Percentiles rank a stretch among this genome's conserved stretches.
Conservation (phyloP, 2,888 invertebrate genomes). For the Dyspetes luteomarginatus region DNA sequence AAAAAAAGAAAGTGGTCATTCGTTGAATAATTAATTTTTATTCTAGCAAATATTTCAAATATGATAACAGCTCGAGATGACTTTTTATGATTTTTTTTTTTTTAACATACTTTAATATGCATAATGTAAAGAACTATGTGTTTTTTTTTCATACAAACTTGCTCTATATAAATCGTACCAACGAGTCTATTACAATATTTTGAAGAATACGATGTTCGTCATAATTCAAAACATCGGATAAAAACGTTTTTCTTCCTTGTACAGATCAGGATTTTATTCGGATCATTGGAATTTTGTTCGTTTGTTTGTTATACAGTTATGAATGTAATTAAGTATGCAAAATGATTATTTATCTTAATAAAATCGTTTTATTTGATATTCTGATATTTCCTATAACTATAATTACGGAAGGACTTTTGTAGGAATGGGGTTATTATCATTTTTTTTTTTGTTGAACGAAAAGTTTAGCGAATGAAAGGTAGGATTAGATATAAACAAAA, state of each 20-base stretch:
- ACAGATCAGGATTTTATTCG: background rate
- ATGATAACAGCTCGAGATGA: slow-evolving; percentile 56
- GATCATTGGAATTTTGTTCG: background rate
- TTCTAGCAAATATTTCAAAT: slow-evolving; percentile 58
- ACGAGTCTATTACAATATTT: slow-evolving; percentile 30
- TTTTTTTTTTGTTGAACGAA: slow-evolving; percentile 5
- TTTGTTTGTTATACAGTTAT: slow-evolving; percentile 6
- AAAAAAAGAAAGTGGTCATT: slow-evolving; percentile 1
- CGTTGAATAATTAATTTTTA: slow-evolving; percentile 55
- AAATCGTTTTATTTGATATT: slow-evolving; percentile 42
- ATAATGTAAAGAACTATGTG: slow-evolving; percentile 40
- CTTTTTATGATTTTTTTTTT: slow-evolving; percentile 10
- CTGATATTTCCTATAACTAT: slow-evolving; percentile 44
- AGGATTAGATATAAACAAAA: background rate
- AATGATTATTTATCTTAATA: slow-evolving; percentile 32
- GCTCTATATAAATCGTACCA: slow-evolving; percentile 57
- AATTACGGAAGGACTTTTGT: slow-evolving; percentile 55
- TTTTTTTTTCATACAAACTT: slow-evolving; percentile 53
- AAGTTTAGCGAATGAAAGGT: background rate
- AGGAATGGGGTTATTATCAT: slow-evolving; percentile 45
- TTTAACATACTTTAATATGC: slow-evolving; percentile 46
- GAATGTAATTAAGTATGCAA: slow-evolving; percentile 43
- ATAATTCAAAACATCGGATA: background rate
- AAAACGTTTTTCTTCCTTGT: slow-evolving; percentile 8
- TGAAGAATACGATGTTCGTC: slow-evolving; percentile 2